Base-by-base conservation (phyloP, 2,113 vertebrate species). In the Rutilus rutilus region DNA sequence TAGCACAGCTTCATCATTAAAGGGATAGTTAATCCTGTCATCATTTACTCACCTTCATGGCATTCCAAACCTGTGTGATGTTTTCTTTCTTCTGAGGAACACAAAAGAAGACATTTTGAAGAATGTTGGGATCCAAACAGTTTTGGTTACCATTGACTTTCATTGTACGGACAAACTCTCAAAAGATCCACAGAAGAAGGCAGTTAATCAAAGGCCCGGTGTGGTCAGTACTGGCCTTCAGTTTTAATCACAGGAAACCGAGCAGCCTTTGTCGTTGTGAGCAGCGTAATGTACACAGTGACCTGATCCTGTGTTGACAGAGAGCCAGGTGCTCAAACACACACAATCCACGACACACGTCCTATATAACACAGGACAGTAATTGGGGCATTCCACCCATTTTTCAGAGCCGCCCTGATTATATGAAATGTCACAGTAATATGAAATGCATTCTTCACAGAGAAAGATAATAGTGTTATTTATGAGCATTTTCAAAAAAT, bases 261-360 rank as follows among this genome's bases (percentile, higher is more conserved):
- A 84, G 60, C 59, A 86, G 82, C 82, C 69, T 86, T 87, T 85
- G 83, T 86, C 82, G 25, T 33, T 88, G 79, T 80, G 90, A 85
- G 45, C 79, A 77, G 81, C 74, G 36, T 64, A 52, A 80, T 82
- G 86, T 88, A 77, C 83, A 84, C 89, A 87, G 93, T 93, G 94
- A 95, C 91, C 91, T 90, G 94, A 95, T 93, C 92, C 88, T 87
- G 86, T 95, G 93, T 94, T 95, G 94, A 94, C 94, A 94, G 91
- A 94, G 91, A 93, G 89, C 93, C 94, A 94, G 94, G 92, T 95
- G 94, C 90, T 93, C 86, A 89, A 83, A 92, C 89, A 90, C 92
- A 93, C 91, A 88, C 93, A 93, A 94, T 94, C 93, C 80, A 74
- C 33, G 33, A 89, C 88, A 87, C n/a, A 21, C 19, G 64, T 59